These are phyloP conservation scores for Calonectris borealis DNA, from an alignment of 2,113 vertebrate species.

Conservation along the genomic window DNA sequence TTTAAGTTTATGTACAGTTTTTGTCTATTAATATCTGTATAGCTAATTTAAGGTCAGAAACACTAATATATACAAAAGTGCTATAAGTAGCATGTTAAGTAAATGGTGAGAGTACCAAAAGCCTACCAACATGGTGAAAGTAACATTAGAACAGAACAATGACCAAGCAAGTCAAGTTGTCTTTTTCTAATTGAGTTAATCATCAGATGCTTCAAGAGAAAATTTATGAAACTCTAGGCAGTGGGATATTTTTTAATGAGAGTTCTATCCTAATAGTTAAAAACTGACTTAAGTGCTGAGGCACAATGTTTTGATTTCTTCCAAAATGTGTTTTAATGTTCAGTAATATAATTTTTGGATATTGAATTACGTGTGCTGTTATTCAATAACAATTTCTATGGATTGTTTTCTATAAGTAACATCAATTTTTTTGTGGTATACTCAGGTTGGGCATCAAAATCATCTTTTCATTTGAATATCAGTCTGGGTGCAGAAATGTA, in stretches of 20 bases:
- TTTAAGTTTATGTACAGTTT: neutral
- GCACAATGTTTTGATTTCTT: neutral
- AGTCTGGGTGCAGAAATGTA: neutral
- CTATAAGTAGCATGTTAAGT: neutral
- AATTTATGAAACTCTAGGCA: neutral
- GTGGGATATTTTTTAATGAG: neutral
- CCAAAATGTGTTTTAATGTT: neutral
- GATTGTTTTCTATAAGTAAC: neutral
- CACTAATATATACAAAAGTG: neutral
- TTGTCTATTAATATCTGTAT: neutral
- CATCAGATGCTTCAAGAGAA: neutral
- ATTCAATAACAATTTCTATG: neutral
- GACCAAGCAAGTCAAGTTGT: neutral
- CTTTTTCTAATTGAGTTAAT: neutral
- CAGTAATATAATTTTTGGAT: neutral
- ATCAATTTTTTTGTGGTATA: neutral
- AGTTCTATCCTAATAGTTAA: neutral
- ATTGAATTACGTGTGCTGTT: neutral
- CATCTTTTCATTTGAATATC: neutral
- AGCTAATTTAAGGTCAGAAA: neutral
- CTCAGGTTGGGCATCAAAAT: neutral
- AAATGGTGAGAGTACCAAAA: neutral
- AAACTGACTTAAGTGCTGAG: neutral
- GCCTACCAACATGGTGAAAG: neutral
- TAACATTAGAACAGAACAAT: neutral